phyloP scores from a whole-genome alignment of 2,113 vertebrate species.

The Esox niger region DNA sequence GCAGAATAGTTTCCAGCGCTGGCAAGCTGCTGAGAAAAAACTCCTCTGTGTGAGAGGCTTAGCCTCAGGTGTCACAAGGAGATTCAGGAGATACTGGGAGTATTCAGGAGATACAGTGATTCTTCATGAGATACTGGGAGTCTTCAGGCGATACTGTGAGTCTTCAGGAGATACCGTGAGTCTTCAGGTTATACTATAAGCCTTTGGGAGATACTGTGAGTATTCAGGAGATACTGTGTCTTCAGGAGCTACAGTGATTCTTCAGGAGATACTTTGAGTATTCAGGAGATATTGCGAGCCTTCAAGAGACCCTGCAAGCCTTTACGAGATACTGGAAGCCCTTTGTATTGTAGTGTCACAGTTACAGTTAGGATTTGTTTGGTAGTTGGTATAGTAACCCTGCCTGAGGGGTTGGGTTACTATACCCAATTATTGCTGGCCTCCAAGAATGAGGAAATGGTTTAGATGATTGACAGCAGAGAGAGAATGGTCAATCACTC shows the following conservation, averaged over 20 bases:
- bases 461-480: constrained; percentile 3
- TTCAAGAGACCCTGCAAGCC: too few relatives aligned
- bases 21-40: constrained; percentile 53
- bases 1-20: constrained; percentile 43
- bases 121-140: too few relatives aligned
- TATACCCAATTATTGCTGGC: constrained; percentile 38
- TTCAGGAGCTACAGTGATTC: too few relatives aligned
- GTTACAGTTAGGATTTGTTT: constrained; percentile 40
- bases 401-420: constrained; percentile 64
- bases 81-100: constrained; percentile 59
- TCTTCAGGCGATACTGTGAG: too few relatives aligned
- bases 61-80: constrained; percentile 51
- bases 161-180: too few relatives aligned
- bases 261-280: too few relatives aligned
- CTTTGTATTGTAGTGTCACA: constrained; percentile 33
- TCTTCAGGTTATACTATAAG: too few relatives aligned
- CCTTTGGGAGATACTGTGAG: too few relatives aligned
- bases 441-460: constrained; percentile 7
- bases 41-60: constrained; percentile 47
- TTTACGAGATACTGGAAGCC: constrained; percentile 16
- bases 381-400: constrained; percentile 45
- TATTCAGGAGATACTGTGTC: constrained; percentile 61
- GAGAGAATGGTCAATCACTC: constrained; percentile 40
- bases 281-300: too few relatives aligned
- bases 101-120: constrained; percentile 37